Conservation (phyloP, 1,140 invertebrate species). For the Zelostemma sp. region DNA sequence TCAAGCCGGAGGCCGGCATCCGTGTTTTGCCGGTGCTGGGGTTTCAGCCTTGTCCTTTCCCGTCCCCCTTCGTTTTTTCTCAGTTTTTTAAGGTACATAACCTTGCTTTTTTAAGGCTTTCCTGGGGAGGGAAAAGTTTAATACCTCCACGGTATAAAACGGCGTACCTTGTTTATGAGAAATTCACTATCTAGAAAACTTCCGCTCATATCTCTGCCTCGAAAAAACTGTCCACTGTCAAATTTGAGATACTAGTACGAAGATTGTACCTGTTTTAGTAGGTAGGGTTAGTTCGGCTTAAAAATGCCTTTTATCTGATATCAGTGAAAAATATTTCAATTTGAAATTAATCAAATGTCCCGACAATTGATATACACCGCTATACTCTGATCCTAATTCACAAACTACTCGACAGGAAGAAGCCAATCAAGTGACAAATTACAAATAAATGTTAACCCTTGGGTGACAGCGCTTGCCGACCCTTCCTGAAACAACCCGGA, state of each 20-base stretch:
- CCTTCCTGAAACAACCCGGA: constrained; percentile 37
- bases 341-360: neutral
- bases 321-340: neutral
- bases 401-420: constrained; percentile 39
- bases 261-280: neutral
- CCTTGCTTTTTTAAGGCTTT: too few species aligned
- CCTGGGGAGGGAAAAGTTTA: constrained; percentile 11
- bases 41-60: too few species aligned
- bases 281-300: neutral
- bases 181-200: neutral
- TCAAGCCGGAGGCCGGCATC: too few species aligned
- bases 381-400: too few species aligned
- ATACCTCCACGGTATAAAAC: constrained; percentile 9
- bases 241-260: too few species aligned
- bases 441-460: constrained; percentile 46
- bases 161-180: neutral
- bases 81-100: too few species aligned
- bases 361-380: too few species aligned
- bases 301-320: neutral
- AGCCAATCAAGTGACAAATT: constrained; percentile 46
- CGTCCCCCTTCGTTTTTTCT: too few species aligned
- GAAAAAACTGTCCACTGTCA: too few species aligned
- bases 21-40: too few species aligned
- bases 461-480: constrained; percentile 18
- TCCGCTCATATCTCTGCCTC: neutral